These are phyloP conservation scores for Pionites leucogaster DNA, from an alignment of 2,113 vertebrate species.

Conservation along the genomic window DNA sequence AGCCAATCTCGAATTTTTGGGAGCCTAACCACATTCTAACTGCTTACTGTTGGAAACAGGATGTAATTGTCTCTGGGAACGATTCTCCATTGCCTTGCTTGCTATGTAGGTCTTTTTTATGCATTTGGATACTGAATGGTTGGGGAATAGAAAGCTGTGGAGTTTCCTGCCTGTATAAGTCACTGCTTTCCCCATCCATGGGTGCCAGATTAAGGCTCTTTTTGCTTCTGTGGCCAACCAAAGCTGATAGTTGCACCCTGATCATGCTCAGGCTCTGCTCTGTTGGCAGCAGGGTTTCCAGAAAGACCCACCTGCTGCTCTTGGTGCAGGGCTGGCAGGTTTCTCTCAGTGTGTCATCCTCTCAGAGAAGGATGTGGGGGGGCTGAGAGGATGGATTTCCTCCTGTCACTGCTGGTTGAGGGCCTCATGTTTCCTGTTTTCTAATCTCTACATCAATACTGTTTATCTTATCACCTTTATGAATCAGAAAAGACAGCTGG, in stretches of 20 bases:
- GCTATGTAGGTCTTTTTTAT: not conserved
- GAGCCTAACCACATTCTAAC: not conserved
- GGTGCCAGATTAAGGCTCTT: not conserved
- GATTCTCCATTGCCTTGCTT: not conserved
- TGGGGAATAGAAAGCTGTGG: not conserved
- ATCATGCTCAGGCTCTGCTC: not conserved
- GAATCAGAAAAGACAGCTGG: constrained; percentile 16
- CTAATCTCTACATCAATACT: constrained; percentile 64
- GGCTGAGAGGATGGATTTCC: constrained; percentile 55
- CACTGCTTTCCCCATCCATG: not conserved
- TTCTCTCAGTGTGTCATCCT: constrained; percentile 19
- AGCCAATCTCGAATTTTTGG: not conserved
- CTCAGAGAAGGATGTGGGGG: constrained; percentile 24
- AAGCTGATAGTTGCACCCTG: not conserved
- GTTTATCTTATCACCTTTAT: constrained; percentile 47
- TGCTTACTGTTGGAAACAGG: not conserved
- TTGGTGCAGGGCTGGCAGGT: not conserved
- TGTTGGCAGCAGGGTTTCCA: constrained; percentile 22
- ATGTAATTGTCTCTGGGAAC: not conserved
- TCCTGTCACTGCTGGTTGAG: constrained; percentile 21
- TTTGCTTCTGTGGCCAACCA: not conserved
- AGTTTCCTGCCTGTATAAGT: not conserved
- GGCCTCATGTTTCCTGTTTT: constrained; percentile 73
- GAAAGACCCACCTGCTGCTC: constrained; percentile 22
- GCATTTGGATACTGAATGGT: not conserved